phyloP scores from a whole-genome alignment of 1,140 invertebrate genomes.

The Lanistes nyassanus region DNA sequence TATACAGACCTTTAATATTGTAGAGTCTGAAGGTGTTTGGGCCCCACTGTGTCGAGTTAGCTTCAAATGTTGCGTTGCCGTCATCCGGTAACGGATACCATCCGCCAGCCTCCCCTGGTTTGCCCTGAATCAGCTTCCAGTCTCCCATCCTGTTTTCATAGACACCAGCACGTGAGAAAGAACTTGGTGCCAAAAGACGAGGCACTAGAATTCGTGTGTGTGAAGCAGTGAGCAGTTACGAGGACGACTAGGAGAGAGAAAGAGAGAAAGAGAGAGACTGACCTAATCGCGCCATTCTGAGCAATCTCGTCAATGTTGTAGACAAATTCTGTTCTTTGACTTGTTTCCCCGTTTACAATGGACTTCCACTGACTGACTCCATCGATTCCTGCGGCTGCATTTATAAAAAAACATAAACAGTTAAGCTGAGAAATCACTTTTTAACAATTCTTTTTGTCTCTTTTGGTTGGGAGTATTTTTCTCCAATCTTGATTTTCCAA shows the following conservation, averaged over 20 bases:
- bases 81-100: not conserved
- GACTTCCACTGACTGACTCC: conserved; percentile 37
- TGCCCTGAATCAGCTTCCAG: conserved; percentile 15
- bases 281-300: conserved; percentile 51
- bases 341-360: conserved; percentile 5
- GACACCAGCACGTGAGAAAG: not conserved
- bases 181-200: not conserved
- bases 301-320: conserved; percentile 41
- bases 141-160: conserved; percentile 2
- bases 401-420: no score
- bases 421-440: no score
- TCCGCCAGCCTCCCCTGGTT: not conserved
- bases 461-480: no score
- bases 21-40: not conserved
- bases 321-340: conserved; percentile 37
- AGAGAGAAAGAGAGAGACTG: not conserved
- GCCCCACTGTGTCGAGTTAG: not conserved
- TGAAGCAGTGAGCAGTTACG: not conserved
- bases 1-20: conserved; percentile 3
- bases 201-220: not conserved
- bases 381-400: conserved; percentile 31
- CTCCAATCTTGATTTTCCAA: no score
- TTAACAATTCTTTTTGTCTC: no score
- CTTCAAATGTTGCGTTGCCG: not conserved
- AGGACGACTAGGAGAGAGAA: not conserved